These are phyloP conservation scores for Plotosus lineatus DNA, from an alignment of 2,113 vertebrate genomes.

Conservation along the genomic window DNA sequence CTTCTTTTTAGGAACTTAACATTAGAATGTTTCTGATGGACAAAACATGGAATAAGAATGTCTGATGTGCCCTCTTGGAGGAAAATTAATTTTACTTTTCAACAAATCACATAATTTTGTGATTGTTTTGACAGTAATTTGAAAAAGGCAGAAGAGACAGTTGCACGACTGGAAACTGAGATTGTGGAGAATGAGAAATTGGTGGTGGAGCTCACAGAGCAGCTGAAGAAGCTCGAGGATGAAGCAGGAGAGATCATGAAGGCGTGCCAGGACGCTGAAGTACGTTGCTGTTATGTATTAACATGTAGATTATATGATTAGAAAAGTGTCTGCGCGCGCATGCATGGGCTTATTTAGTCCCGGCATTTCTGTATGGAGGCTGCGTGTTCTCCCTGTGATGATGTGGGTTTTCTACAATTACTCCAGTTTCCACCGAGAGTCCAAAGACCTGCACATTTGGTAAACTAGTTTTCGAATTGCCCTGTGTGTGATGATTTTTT, in stretches of 20 bases:
- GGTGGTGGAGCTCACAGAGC: constrained; percentile 72
- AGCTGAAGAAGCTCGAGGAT: constrained; percentile 83
- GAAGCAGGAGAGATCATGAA: constrained; percentile 81
- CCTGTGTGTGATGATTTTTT: too few relatives aligned
- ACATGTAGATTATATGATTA: not conserved
- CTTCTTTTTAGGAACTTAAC: too few relatives aligned
- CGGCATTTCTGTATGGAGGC: too few relatives aligned
- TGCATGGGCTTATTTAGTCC: too few relatives aligned
- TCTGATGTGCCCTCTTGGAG: not conserved
- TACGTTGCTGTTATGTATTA: constrained; percentile 9
- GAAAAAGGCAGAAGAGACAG: constrained; percentile 83
- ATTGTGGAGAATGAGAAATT: constrained; percentile 77
- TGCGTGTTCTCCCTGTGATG: too few relatives aligned
- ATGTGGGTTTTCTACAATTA: too few relatives aligned
- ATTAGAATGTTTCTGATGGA: not conserved
- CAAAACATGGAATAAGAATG: not conserved
- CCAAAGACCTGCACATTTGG: too few relatives aligned
- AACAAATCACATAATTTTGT: too few relatives aligned
- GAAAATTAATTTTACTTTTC: not conserved
- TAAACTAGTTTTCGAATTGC: too few relatives aligned
- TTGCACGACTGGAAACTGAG: constrained; percentile 78
- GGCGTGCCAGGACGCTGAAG: constrained; percentile 82
- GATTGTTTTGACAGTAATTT: constrained; percentile 80
- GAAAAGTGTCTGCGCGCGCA: too few relatives aligned
- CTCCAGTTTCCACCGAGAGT: too few relatives aligned